Conservation (phyloP, 2,888 invertebrate genomes). For the Perdita meconis region DNA sequence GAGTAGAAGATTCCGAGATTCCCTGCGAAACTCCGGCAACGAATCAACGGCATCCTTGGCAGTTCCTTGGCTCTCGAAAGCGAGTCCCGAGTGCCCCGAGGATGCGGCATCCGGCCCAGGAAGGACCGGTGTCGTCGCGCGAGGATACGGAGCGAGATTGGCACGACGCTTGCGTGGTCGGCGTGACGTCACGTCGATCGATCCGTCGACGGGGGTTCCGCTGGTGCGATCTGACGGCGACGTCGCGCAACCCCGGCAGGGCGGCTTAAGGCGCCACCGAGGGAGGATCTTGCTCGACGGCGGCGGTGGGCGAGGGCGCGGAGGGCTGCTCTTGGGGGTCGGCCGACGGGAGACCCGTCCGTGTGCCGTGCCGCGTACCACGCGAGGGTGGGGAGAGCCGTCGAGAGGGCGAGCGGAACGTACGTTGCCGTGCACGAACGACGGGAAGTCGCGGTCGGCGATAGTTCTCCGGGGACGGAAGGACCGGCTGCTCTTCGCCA, state of each 20-base stretch:
- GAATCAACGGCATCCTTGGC: too few relatives aligned
- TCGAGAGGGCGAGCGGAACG: conserved; percentile 50
- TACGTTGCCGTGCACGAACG: conserved; percentile 53
- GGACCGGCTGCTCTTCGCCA: conserved; percentile 53
- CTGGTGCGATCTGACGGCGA: conserved; percentile 80
- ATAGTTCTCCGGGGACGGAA: conserved; percentile 71
- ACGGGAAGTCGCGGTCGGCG: conserved; percentile 64
- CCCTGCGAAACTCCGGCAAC: too few relatives aligned
- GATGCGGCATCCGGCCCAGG: conserved; percentile 8
- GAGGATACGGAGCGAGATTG: conserved; percentile 33
- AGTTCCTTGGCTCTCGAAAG: too few relatives aligned
- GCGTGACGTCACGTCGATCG: conserved; percentile 78
- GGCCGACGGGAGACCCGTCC: conserved; percentile 44
- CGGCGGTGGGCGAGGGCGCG: conserved; percentile 48
- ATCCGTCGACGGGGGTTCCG: conserved; percentile 69
- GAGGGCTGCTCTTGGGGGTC: conserved; percentile 64
- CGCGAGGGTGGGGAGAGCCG: conserved; percentile 64
- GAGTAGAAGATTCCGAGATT: too few relatives aligned
- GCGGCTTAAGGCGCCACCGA: conserved; percentile 72
- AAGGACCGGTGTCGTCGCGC: conserved; percentile 21
- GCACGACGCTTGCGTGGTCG: conserved; percentile 66
- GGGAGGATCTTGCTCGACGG: conserved; percentile 61
- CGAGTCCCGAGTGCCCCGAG: too few relatives aligned
- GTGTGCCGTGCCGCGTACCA: conserved; percentile 50
- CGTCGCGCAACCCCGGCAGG: conserved; percentile 63